phyloP scores from a whole-genome alignment of 2,797 vertebrate species.

The Semaprochilodus insignis region DNA sequence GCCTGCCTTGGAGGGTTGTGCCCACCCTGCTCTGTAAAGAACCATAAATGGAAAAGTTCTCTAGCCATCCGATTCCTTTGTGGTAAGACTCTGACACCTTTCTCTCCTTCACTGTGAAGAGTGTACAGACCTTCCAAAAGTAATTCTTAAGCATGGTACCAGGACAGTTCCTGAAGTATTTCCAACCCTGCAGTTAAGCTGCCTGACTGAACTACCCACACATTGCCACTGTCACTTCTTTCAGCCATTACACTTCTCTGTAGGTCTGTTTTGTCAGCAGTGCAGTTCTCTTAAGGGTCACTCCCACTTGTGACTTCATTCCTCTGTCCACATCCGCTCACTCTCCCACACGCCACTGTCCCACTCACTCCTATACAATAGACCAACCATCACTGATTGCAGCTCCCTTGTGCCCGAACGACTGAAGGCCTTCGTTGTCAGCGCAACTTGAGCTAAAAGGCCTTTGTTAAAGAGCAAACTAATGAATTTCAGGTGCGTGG shows the following conservation, averaged over 20 bases:
- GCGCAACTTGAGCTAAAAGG: conserved; percentile 1
- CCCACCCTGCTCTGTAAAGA: neutral
- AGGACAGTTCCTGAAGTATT: neutral
- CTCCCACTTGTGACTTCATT: conserved; percentile 36
- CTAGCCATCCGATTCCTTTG: neutral
- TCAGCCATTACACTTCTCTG: neutral
- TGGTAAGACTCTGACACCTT: no score
- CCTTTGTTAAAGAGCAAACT: conserved; percentile 43
- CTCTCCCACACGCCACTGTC: conserved; percentile 29
- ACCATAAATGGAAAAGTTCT: neutral
- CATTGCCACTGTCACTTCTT: conserved; percentile 17
- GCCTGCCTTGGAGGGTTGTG: no score
- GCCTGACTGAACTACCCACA: conserved; percentile 6
- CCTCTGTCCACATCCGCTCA: conserved; percentile 24
- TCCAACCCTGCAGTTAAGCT: conserved; percentile 1
- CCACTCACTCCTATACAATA: conserved; percentile 15
- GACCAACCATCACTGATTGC: conserved; percentile 12
- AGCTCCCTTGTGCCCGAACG: conserved; percentile 21
- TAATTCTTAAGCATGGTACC: neutral
- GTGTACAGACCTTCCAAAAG: neutral
- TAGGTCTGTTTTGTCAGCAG: conserved; percentile 33
- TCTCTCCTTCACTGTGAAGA: neutral
- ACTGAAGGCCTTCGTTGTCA: conserved; percentile 28
- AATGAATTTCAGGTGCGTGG: conserved; percentile 29
- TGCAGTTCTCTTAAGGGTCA: conserved; percentile 26